Evolutionary conservation across 2,797 vertebrate genomes (phyloP).

Genomic region (Falco cherrug): DNA sequence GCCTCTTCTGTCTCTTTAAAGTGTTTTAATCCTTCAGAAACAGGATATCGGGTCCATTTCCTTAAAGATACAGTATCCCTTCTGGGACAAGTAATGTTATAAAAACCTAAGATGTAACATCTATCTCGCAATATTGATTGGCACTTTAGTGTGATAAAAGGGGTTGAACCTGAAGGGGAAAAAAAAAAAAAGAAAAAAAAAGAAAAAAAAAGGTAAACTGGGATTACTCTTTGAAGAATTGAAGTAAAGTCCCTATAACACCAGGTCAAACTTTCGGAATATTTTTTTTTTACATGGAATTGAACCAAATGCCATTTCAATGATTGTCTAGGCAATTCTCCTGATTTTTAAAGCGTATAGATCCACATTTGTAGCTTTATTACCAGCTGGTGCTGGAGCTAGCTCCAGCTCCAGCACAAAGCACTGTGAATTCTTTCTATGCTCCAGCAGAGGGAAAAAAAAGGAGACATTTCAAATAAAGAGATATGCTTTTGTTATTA

Average conservation of each 20-base stretch:
- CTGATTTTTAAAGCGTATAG: slow-evolving; percentile 42
- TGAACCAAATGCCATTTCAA: slow-evolving; percentile 58
- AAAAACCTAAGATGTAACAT: slow-evolving; percentile 83
- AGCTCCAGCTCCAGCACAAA: neutral
- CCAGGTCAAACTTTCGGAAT: slow-evolving; percentile 60
- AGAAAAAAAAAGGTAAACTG: slow-evolving; percentile 57
- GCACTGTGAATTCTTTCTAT: neutral
- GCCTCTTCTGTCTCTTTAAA: slow-evolving; percentile 88
- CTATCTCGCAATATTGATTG: slow-evolving; percentile 81
- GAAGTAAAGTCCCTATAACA: slow-evolving; percentile 45
- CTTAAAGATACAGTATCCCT: slow-evolving; percentile 87
- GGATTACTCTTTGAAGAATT: slow-evolving; percentile 74
- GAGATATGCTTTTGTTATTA: neutral
- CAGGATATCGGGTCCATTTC: slow-evolving; percentile 85
- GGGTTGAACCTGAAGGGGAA: slow-evolving; percentile 81
- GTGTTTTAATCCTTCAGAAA: slow-evolving; percentile 87
- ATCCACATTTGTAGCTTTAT: neutral
- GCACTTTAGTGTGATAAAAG: slow-evolving; percentile 84
- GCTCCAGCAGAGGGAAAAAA: neutral
- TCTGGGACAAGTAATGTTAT: slow-evolving; percentile 82
- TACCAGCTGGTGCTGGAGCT: neutral
- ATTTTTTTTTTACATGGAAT: neutral
- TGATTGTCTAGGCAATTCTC: slow-evolving; percentile 51
- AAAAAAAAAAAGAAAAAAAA: neutral
- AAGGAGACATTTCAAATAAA: neutral